These are phyloP conservation scores for Enteromius unitaeniatus DNA, from an alignment of 2,797 vertebrate genomes.

Conservation along the genomic window DNA sequence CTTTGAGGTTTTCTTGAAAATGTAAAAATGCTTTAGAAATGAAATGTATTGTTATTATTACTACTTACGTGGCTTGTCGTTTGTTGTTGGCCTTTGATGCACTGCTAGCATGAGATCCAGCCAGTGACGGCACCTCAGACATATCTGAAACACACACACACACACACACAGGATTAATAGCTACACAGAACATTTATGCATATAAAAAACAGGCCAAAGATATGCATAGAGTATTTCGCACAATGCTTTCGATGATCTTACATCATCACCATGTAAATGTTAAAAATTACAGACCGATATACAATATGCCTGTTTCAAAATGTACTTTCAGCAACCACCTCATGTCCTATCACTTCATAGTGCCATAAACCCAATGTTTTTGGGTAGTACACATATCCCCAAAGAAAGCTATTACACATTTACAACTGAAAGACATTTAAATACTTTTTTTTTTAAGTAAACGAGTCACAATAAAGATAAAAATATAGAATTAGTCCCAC, in stretches of 20 bases:
- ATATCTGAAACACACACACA: conserved; percentile 78
- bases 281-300: background rate
- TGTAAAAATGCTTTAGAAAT: no score
- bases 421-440: background rate
- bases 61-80: conserved; percentile 82
- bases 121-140: conserved; percentile 85
- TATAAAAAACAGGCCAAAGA: background rate
- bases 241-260: background rate
- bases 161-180: background rate
- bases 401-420: no score
- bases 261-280: background rate
- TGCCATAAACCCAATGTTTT: background rate
- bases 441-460: background rate
- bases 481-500: background rate
- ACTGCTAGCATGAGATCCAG: conserved; percentile 77
- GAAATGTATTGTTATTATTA: no score
- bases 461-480: background rate
- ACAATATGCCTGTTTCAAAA: background rate
- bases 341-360: background rate
- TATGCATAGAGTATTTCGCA: background rate
- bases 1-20: no score
- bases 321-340: background rate
- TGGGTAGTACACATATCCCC: background rate
- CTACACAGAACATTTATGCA: background rate
- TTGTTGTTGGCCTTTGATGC: conserved; percentile 86